Evolutionary conservation across 2,113 vertebrate species (phyloP), one percentile per base, ranked within the genome.

Genomic region (Eubucco bourcierii): DNA sequence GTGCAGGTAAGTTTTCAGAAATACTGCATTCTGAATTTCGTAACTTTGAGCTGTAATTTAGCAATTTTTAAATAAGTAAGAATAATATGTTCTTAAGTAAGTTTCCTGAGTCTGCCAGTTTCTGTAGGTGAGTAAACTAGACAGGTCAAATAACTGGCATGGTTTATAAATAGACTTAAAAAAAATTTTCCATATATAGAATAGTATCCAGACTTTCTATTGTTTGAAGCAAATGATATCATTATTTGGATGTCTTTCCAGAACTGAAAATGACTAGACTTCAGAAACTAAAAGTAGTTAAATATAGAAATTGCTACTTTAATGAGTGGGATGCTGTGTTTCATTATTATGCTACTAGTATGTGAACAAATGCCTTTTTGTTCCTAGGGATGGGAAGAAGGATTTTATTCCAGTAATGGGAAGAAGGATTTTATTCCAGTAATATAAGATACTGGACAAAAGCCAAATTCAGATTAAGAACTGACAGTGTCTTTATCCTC

Each of bases 161-260:
- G 85, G 90, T 96, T 96, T 95, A 96, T 94, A 94, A 97, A 95
- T 96, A 97, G 96, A 87, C 88, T 83, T 64, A 91, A 94, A 93
- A 75, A 93, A 93, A 90, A 87, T 91, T 77, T 74, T 92, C 96
- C 96, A 78, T 97, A 96, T 95, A 96, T 96, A 96, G 96, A 96
- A 78, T 93, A 97, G 88, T 64, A 94, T 94, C 96, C 95, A 96
- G 96, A 95, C 96, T 96, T 96, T 96, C 95, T 96, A 96, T 97
- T 97, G 95, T 97, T 96, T 94, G 94, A 97, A 93, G 68, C 83
- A 90, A 95, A 90, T 96, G 95, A 97, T 96, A 95, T 96, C 95
- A 97, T 95, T 93, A 74, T 90, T 96, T 96, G 87, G 91, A 96
- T 93, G 94, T 92, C 95, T 94, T 95, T 95, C 91, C 88, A 94